Base-by-base conservation (phyloP, 92 coral and sea anemone genomes). In the Epizoanthus ramosus region DNA sequence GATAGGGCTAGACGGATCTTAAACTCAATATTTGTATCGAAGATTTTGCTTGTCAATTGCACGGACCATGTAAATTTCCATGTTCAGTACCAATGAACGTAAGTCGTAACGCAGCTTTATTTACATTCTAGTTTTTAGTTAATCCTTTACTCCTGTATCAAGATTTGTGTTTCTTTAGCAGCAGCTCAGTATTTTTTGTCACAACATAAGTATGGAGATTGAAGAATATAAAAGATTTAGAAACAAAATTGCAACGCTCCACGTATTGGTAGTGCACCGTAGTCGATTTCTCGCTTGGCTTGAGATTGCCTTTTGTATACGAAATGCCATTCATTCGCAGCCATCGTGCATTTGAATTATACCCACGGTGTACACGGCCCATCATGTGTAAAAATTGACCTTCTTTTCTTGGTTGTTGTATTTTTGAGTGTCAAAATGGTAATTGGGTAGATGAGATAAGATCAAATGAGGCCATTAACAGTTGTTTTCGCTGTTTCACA, bases 271-370 rank as follows among this genome's bases (percentile, higher is more conserved):
- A 37, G 43, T 6, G 6, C 43, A 13, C 10, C 2, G 50, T 43
- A 43, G 50, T 43, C 45, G 21, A 61, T 74, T 56, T 74, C 35
- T 53, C 43, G 63, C 63, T 56, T 57, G 65, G 24, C 24, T 63
- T 19, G 79, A 50, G 58, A 56, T 28, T 37, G 65, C 79, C 43
- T 73, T 73, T 67, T 67, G 71, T 67, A 67, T 6, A 67, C 71
- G 16, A 67, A 63, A 67, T 67, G 50, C 47, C 71, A 71, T 45
- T 71, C 76, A 45, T 45, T 71, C 37, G 4, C 35, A 71, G 47
- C 14, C 15, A 15, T 33, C 18, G 52, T 60, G 35, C 71, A 7
- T 67, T 67, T 67, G 71, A 67, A 67, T 67, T 67, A 17, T 37
- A 37, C 43, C 35, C 8, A 24, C 39, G 25, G 12, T 14, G 22